These are phyloP conservation scores for Sceloporus undulatus DNA, from an alignment of 2,113 vertebrate species.

Conservation along the genomic window DNA sequence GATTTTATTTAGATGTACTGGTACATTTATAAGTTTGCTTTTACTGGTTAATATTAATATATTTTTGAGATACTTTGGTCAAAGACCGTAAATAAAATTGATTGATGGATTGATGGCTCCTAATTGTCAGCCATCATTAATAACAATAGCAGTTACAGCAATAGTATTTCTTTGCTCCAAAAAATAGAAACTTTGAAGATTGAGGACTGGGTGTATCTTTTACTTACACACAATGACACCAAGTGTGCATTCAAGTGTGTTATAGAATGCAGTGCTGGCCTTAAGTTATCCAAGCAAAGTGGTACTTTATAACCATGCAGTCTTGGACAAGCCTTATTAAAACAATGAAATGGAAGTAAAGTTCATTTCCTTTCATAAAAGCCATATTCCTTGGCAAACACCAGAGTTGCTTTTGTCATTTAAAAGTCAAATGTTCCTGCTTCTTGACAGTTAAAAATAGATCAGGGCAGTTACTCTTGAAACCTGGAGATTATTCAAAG, in stretches of 20 bases:
- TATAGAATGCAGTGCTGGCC: conserved; percentile 45
- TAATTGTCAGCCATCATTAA: no score
- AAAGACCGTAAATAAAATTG: no score
- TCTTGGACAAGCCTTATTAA: conserved; percentile 43
- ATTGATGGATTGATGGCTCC: no score
- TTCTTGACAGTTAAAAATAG: conserved; percentile 32
- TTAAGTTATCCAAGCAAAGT: conserved; percentile 56
- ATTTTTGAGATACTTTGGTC: no score
- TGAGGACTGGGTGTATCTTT: conserved; percentile 54
- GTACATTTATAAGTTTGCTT: no score
- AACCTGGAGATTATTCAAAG: conserved; percentile 45
- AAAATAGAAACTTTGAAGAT: conserved; percentile 58
- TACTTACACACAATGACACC: conserved; percentile 56
- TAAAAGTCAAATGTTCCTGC: conserved; percentile 33
- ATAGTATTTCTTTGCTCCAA: conserved; percentile 51
- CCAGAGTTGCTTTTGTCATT: conserved; percentile 30
- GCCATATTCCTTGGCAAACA: conserved; percentile 36
- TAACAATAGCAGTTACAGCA: conserved; percentile 28
- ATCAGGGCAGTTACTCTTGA: conserved; percentile 18
- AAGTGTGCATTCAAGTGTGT: conserved; percentile 62
- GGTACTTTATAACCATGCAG: conserved; percentile 44
- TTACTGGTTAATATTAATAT: no score
- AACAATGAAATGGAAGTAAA: conserved; percentile 59
- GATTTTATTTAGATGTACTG: no score
- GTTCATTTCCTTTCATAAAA: conserved; percentile 51